phyloP scores from a whole-genome alignment of 2,797 vertebrate species.

The Brachymystax lenok region DNA sequence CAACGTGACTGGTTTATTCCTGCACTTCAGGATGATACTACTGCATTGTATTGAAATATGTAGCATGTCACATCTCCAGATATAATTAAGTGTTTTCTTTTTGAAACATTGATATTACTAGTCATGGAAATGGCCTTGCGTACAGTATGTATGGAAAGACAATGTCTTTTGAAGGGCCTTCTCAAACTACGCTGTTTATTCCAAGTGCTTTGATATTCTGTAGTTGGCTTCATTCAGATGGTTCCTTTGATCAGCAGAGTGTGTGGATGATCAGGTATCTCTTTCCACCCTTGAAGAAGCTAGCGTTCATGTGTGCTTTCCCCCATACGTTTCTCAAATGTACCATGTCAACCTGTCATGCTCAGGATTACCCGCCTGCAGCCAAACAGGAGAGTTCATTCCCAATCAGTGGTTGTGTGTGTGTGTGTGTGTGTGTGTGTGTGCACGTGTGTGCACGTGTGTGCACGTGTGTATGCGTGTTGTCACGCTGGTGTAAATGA shows the following conservation, averaged over 20 bases:
- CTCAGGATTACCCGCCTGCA: constrained; percentile 58
- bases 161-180: not conserved
- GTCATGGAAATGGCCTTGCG: not conserved
- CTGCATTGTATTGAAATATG: not conserved
- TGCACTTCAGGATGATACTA: not conserved
- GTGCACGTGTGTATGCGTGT: not conserved
- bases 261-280: constrained; percentile 16
- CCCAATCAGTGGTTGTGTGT: constrained; percentile 58
- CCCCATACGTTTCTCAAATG: constrained; percentile 65
- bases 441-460: constrained; percentile 13
- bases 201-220: not conserved
- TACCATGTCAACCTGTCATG: constrained; percentile 72
- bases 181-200: constrained; percentile 9
- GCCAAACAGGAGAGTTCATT: constrained; percentile 75
- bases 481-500: no score
- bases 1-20: constrained; percentile 1
- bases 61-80: not conserved
- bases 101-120: not conserved
- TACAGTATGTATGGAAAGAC: constrained; percentile 5
- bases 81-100: not conserved
- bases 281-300: constrained; percentile 25
- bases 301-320: constrained; percentile 34
- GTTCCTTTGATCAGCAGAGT: constrained; percentile 30
- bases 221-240: constrained; percentile 18
- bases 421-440: constrained; percentile 18